A percentile compares a stretch with the other conserved stretches of the same genome.
These are phyloP conservation scores for Strix uralensis DNA, from an alignment of 2,113 vertebrate genomes.

Conservation along the genomic window DNA sequence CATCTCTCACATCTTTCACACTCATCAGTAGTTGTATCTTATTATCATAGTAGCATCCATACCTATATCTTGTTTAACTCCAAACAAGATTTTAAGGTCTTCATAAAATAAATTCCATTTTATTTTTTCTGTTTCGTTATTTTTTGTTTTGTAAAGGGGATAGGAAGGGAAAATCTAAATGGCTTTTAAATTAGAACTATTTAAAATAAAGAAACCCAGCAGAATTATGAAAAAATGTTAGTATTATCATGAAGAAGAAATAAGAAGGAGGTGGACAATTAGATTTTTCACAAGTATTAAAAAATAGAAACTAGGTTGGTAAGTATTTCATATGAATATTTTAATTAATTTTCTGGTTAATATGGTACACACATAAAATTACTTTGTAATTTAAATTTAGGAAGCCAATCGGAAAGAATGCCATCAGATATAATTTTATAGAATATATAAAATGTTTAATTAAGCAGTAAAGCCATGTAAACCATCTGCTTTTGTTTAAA, in stretches of 20 bases:
- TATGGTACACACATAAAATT: not conserved
- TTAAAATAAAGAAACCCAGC: not conserved
- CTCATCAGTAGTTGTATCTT: not conserved
- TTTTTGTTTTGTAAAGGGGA: not conserved
- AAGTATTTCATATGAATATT: not conserved
- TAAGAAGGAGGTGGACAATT: not conserved
- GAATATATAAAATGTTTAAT: slow-evolving; percentile 34
- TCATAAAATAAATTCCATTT: not conserved
- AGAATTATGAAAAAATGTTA: not conserved
- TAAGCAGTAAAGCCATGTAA: slow-evolving; percentile 33
- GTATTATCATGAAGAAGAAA: not conserved
- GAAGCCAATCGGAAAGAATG: not conserved
- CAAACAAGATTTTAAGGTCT: not conserved
- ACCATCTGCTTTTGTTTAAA: slow-evolving; percentile 51
- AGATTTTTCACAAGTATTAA: not conserved
- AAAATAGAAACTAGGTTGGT: not conserved
- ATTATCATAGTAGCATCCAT: not conserved
- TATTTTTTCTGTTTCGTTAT: not conserved
- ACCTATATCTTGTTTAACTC: not conserved
- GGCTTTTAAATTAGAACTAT: not conserved
- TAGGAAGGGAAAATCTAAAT: not conserved
- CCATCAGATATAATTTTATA: slow-evolving; percentile 2
- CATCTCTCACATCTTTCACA: not conserved
- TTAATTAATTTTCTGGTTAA: not conserved
- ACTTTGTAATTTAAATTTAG: not conserved